Evolutionary conservation across 2,888 invertebrate genomes (phyloP).

Genomic region (Yponomeuta malinellus): DNA sequence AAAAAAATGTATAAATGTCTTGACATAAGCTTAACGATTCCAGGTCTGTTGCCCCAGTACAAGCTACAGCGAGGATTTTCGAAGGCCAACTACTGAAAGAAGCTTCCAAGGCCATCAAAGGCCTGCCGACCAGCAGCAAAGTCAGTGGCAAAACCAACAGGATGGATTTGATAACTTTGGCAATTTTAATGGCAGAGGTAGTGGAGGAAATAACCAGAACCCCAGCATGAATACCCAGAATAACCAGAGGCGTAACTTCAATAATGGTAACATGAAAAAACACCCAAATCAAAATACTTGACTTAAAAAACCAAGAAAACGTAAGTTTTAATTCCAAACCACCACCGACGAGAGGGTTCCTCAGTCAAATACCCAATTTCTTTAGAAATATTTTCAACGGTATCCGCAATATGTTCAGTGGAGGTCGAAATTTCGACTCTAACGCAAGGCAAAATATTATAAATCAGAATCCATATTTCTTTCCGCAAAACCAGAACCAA

Average conservation of each 20-base stretch:
- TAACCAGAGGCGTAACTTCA: neutral
- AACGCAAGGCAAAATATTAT: neutral
- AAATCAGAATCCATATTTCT: neutral
- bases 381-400: neutral
- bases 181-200: neutral
- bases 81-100: neutral
- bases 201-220: neutral
- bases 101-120: neutral
- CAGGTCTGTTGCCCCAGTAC: conserved; percentile 5
- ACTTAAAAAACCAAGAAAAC: neutral
- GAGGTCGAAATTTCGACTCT: neutral
- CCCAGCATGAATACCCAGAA: neutral
- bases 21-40: neutral
- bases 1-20: neutral
- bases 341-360: neutral
- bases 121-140: neutral
- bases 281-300: neutral
- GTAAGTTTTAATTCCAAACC: neutral
- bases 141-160: neutral
- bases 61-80: neutral
- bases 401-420: neutral
- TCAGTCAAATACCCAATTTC: neutral
- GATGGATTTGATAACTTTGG: neutral
- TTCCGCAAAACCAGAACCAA: neutral
- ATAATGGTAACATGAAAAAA: neutral